Percentiles rank a stretch among this genome's conserved stretches.
Conservation (phyloP, 2,113 vertebrate genomes). For the Rhinoptilus africanus region DNA sequence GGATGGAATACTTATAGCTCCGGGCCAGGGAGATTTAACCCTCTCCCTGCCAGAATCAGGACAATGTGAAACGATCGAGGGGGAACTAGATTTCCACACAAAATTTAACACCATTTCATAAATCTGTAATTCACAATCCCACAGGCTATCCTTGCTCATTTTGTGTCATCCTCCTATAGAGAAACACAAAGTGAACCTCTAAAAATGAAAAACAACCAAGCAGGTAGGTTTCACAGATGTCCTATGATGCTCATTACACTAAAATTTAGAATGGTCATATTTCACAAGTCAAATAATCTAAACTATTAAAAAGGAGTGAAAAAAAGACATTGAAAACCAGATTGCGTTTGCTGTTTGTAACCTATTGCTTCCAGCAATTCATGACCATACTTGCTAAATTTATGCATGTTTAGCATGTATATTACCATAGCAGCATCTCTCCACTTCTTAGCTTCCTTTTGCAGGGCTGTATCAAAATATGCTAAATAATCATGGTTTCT, state of each 20-base stretch:
- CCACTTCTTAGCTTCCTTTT: background rate
- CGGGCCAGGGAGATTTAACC: no score
- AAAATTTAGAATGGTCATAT: background rate
- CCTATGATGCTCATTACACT: background rate
- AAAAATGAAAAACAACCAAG: background rate
- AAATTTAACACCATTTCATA: background rate
- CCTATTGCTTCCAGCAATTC: background rate
- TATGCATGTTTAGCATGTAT: slow-evolving; percentile 1
- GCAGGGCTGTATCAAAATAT: background rate
- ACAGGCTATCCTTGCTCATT: background rate
- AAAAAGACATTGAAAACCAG: background rate
- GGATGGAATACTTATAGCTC: no score
- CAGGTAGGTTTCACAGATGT: background rate
- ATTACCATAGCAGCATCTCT: slow-evolving; percentile 14
- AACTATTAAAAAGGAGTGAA: background rate
- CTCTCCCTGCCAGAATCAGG: no score
- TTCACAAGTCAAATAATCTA: background rate
- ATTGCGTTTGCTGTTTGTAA: background rate
- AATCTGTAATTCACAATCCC: background rate
- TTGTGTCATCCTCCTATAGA: background rate
- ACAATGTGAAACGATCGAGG: no score
- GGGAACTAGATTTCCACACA: background rate
- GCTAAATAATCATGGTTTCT: background rate
- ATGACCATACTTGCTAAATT: slow-evolving; percentile 5
- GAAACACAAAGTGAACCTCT: background rate